Evolutionary conservation across 2,888 invertebrate genomes (phyloP).

Genomic region (Amphimallon solstitiale): DNA sequence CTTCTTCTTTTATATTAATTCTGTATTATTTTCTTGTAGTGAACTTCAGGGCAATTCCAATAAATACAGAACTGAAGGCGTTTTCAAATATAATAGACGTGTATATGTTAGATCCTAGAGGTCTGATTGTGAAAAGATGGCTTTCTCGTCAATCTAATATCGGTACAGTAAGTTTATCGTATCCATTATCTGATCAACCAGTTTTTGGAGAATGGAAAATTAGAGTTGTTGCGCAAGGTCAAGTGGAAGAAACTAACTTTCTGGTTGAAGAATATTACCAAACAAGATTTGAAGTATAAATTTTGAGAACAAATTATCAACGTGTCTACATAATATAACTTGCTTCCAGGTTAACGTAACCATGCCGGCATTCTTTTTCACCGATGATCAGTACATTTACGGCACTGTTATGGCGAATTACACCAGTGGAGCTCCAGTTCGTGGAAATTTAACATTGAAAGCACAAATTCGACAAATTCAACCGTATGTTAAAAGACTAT

Average conservation of each 20-base stretch:
- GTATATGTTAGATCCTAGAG: constrained; percentile 89
- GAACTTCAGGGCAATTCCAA: constrained; percentile 89
- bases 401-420: constrained; percentile 95
- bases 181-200: constrained; percentile 91
- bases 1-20: neutral
- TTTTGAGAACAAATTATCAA: neutral
- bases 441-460: constrained; percentile 87
- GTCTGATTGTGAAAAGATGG: constrained; percentile 91
- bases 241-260: constrained; percentile 86
- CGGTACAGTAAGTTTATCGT: constrained; percentile 92
- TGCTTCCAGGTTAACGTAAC: constrained; percentile 85
- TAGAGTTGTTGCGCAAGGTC: constrained; percentile 87
- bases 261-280: constrained; percentile 95
- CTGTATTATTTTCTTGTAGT: constrained; percentile 66
- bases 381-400: constrained; percentile 82
- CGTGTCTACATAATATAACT: neutral
- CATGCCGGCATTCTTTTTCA: constrained; percentile 94
- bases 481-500: constrained; percentile 47
- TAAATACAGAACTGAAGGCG: constrained; percentile 90
- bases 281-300: constrained; percentile 84
- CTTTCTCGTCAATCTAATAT: constrained; percentile 91
- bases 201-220: constrained; percentile 93
- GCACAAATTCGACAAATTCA: constrained; percentile 80
- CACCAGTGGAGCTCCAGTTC: constrained; percentile 91
- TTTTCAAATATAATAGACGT: constrained; percentile 92